Conservation (phyloP, 2,888 invertebrate species). For the Sinelater perroti region DNA sequence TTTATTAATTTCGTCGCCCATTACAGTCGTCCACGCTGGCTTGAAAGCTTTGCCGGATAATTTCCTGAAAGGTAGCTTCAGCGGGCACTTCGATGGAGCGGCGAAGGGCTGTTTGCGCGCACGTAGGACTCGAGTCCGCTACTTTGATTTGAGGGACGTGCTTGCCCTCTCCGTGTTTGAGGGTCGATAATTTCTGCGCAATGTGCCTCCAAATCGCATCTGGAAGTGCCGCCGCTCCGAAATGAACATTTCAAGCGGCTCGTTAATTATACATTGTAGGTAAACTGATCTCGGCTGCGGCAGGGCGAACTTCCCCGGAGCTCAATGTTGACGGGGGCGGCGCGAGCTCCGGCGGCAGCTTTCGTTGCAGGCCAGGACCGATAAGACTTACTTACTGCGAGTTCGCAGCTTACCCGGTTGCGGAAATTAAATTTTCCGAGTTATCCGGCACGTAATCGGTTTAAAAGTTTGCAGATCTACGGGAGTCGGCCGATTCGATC, state of each 20-base stretch:
- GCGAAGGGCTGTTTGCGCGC: not conserved
- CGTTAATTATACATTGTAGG: conserved; percentile 5
- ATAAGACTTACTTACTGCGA: not conserved
- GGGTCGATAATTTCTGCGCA: conserved; percentile 21
- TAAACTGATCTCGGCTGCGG: not conserved
- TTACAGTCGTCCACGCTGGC: too few species aligned
- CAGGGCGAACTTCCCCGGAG: not conserved
- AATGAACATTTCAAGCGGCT: conserved; percentile 12
- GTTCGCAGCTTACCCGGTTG: conserved; percentile 8
- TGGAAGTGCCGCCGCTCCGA: conserved; percentile 4
- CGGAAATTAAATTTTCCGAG: conserved; percentile 11
- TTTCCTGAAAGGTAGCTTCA: too few species aligned
- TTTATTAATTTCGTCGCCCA: too few species aligned
- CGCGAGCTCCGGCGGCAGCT: not conserved
- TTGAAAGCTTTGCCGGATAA: too few species aligned
- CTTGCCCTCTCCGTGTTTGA: conserved; percentile 14
- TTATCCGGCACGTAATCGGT: conserved; percentile 5
- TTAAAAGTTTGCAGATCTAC: conserved; percentile 10
- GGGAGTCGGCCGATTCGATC: conserved; percentile 1
- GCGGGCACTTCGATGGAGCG: conserved; percentile 7
- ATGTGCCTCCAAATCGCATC: conserved; percentile 10
- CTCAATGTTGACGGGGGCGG: conserved; percentile 6
- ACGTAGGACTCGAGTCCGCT: not conserved
- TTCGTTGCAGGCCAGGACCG: not conserved
- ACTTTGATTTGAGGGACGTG: conserved; percentile 19